Base-by-base conservation (phyloP, 1,140 invertebrate genomes). In the Acromyrmex echinatior region DNA sequence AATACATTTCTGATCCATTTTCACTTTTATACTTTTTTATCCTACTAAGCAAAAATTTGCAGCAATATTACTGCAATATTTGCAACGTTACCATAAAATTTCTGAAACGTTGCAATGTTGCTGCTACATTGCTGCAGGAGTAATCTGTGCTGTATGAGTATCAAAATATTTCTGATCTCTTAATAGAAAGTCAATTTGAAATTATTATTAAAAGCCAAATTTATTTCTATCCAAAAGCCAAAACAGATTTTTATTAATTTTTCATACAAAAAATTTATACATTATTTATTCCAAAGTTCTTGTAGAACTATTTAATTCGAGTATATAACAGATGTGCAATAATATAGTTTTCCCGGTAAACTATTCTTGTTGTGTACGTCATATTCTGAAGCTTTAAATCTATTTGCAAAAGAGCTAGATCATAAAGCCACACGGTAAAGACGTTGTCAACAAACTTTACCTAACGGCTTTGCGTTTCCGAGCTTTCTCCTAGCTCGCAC, bases 391-490 rank as follows among this genome's bases (percentile, higher is more conserved):
- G 65, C 35, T 71, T 71, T 60, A 45, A 81, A 39, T 60, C 66
- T 71, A 81, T 81, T 81, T 81, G 16, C n/a, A 12, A 45, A 71
- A 71, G 31, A n/a, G 21, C 51, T 56, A 71, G 6, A 28, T 81
- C 66, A 58, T 58, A 81, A 62, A 84, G 70, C 39, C 58, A 62
- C 28, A 60, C 39, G 28, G 28, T 28, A 74, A 84, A 74, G 80
- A 84, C 80, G 56, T 76, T 63, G 80, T 84, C 70, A 62, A 49
- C 80, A 62, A 82, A 74, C 80, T 76, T 74, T 74, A 73, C 73
- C 45, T 18, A 74, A 14, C 70, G 58, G 80, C 70, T 84, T 84
- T 74, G 56, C 56, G 25, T 39, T 49, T n/a, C 56, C 39, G 10
- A n/a, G 68, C 70, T 84, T 39, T 25, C 70, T 49, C 56, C 70